Conservation (phyloP, 2,888 invertebrate genomes). For the Sinohyriopsis cumingii region DNA sequence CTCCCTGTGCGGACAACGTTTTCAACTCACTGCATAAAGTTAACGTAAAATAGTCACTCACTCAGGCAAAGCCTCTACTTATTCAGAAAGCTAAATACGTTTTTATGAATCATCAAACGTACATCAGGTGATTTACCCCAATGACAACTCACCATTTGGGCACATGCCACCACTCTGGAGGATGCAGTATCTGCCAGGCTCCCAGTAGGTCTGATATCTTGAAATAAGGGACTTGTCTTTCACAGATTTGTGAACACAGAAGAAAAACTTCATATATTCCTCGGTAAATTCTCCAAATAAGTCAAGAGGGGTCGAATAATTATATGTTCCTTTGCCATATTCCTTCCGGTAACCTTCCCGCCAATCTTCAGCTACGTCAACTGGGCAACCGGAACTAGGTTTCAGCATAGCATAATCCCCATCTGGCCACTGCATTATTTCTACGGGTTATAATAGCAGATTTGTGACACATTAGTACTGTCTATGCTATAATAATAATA, state of each 20-base stretch:
- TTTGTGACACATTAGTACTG: too few relatives aligned
- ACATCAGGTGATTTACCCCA: background rate
- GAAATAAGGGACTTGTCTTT: conserved; percentile 7
- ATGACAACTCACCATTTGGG: conserved; percentile 37
- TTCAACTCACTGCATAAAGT: too few relatives aligned
- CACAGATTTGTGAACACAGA: conserved; percentile 35
- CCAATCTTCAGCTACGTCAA: conserved; percentile 30
- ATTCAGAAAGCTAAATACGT: too few relatives aligned
- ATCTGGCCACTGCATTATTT: conserved; percentile 53
- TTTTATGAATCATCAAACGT: too few relatives aligned
- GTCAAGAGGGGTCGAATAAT: conserved; percentile 26
- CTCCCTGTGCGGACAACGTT: background rate
- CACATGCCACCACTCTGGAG: conserved; percentile 38
- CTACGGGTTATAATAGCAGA: conserved; percentile 11
- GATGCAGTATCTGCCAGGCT: conserved; percentile 50
- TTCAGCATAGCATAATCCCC: conserved; percentile 43
- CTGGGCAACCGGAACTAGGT: conserved; percentile 44
- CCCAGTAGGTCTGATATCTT: conserved; percentile 48
- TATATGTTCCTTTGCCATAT: conserved; percentile 37
- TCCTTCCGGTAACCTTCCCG: conserved; percentile 38
- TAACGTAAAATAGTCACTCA: too few relatives aligned
- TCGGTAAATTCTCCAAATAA: conserved; percentile 38
- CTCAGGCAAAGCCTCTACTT: too few relatives aligned
- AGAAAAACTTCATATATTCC: conserved; percentile 29
- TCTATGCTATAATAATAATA: too few relatives aligned